Conservation (phyloP, 2,888 invertebrate species). For the Caenorhabditis parvicauda region DNA sequence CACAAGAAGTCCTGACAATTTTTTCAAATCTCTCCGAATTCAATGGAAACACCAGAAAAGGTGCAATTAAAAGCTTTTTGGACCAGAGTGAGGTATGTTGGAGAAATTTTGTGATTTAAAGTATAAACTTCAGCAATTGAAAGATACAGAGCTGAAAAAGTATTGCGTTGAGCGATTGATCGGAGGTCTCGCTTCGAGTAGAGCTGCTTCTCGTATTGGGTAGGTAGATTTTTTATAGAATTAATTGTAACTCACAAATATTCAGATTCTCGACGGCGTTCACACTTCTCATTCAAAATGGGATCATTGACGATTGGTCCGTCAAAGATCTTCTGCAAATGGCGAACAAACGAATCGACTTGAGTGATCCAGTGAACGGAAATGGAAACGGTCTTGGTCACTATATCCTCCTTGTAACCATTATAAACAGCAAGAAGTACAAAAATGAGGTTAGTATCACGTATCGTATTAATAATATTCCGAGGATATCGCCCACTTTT, state of each 20-base stretch:
- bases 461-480: conserved; percentile 23
- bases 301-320: too few relatives aligned
- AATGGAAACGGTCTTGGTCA: conserved; percentile 33
- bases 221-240: conserved; percentile 9
- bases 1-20: conserved; percentile 31
- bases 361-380: conserved; percentile 25
- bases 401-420: conserved; percentile 22
- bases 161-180: conserved; percentile 38
- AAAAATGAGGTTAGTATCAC: conserved; percentile 19
- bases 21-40: conserved; percentile 40
- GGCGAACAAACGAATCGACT: conserved; percentile 36
- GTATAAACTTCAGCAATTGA: conserved; percentile 7
- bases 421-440: conserved; percentile 9
- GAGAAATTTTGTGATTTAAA: neutral
- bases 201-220: conserved; percentile 42
- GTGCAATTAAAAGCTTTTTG: conserved; percentile 21
- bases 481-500: conserved; percentile 14
- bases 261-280: conserved; percentile 16
- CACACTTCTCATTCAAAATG: too few relatives aligned
- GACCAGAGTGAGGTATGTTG: conserved; percentile 20
- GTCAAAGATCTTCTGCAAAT: conserved; percentile 25
- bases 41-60: conserved; percentile 21
- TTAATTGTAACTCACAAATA: conserved; percentile 4
- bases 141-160: conserved; percentile 17
- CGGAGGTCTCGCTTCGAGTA: conserved; percentile 29